These are phyloP conservation scores for Pseudolaguvia tuberculata DNA, from an alignment of 2,113 vertebrate genomes.

Conservation along the genomic window DNA sequence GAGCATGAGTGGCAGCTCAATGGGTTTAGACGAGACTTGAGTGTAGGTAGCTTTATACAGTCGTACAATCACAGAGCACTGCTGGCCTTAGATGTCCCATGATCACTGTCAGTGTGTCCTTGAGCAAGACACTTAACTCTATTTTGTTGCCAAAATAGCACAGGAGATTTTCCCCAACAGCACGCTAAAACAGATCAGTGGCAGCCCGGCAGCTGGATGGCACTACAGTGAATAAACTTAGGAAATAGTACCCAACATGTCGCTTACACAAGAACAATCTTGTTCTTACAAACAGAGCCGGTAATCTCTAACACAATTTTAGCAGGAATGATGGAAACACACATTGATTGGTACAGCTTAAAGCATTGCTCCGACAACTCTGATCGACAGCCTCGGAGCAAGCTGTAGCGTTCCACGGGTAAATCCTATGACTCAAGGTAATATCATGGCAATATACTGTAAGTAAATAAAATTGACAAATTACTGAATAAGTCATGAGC, in stretches of 20 bases:
- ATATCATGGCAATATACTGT: slow-evolving; percentile 37
- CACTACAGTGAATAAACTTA: slow-evolving; percentile 13
- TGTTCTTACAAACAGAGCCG: slow-evolving; percentile 16
- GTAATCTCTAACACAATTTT: slow-evolving; percentile 38
- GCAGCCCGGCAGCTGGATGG: not conserved
- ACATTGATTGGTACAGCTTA: slow-evolving; percentile 37
- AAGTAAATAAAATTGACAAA: slow-evolving; percentile 47
- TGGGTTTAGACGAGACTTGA: not conserved
- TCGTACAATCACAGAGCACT: not conserved
- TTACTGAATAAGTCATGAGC: slow-evolving; percentile 49
- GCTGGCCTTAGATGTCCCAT: not conserved
- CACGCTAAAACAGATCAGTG: slow-evolving; percentile 10
- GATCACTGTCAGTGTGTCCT: slow-evolving; percentile 7
- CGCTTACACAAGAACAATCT: slow-evolving; percentile 12
- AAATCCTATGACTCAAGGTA: slow-evolving; percentile 43
- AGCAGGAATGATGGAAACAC: slow-evolving; percentile 32
- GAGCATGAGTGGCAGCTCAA: not conserved
- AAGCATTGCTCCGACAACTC: slow-evolving; percentile 4
- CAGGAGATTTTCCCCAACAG: slow-evolving; percentile 12
- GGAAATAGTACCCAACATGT: not conserved
- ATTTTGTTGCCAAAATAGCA: not conserved
- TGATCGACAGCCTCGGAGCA: slow-evolving; percentile 34
- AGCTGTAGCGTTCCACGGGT: slow-evolving; percentile 13
- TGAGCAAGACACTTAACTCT: not conserved
- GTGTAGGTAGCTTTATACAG: not conserved